Evolutionary conservation across 2,113 vertebrate species (phyloP).

Genomic region (Falco punctatus): DNA sequence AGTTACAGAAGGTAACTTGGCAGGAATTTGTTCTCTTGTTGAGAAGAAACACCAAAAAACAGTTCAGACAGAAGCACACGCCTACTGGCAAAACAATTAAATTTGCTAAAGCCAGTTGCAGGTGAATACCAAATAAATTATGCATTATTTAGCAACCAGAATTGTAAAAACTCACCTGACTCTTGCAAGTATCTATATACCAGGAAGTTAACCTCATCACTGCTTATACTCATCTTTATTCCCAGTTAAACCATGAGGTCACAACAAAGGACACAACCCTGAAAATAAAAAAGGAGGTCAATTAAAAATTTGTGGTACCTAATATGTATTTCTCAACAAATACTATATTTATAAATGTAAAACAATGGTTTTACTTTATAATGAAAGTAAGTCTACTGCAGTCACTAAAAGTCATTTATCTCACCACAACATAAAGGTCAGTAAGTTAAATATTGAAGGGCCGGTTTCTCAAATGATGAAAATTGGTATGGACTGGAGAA

Average conservation of each 20-base stretch:
- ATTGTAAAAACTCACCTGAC: slow-evolving; percentile 88
- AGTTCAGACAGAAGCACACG: slow-evolving; percentile 18
- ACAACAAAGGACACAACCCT: slow-evolving; percentile 93
- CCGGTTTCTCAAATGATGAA: neutral
- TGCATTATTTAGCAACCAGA: slow-evolving; percentile 57
- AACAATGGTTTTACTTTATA: slow-evolving; percentile 24
- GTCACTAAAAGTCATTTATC: slow-evolving; percentile 48
- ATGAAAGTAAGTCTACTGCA: neutral
- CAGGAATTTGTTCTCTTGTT: slow-evolving; percentile 37
- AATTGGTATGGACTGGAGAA: neutral
- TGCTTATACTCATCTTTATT: slow-evolving; percentile 99
- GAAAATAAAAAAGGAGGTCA: slow-evolving; percentile 70
- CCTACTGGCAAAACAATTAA: slow-evolving; percentile 60
- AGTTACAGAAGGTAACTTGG: slow-evolving; percentile 53
- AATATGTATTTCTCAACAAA: neutral
- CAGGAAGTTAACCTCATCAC: slow-evolving; percentile 99
- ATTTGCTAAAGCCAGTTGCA: slow-evolving; percentile 58
- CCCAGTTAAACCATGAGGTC: slow-evolving; percentile 99
- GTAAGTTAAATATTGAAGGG: slow-evolving; percentile 39
- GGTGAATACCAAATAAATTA: slow-evolving; percentile 45
- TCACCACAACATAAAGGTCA: slow-evolving; percentile 45
- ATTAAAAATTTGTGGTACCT: neutral
- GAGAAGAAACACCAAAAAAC: slow-evolving; percentile 37
- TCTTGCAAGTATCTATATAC: slow-evolving; percentile 99
- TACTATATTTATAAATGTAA: neutral